phyloP scores from a whole-genome alignment of 2,113 vertebrate species.

The Nerophis ophidion region DNA sequence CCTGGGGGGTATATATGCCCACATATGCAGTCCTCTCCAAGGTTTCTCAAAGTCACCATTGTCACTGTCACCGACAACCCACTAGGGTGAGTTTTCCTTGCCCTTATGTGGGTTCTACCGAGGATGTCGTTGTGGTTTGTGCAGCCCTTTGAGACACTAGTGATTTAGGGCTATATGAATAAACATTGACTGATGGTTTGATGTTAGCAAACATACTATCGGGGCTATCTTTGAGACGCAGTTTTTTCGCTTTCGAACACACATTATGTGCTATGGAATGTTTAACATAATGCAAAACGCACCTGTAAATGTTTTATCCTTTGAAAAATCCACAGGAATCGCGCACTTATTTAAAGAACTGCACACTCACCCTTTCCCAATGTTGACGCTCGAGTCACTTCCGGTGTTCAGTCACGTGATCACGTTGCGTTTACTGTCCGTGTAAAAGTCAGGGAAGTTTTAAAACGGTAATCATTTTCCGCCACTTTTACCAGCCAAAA shows the following conservation, averaged over 20 bases:
- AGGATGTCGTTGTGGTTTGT: too few species aligned
- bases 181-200: too few species aligned
- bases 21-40: too few species aligned
- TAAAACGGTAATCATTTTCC: not conserved
- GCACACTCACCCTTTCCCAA: slow-evolving; percentile 44
- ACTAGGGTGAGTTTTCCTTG: too few species aligned
- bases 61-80: too few species aligned
- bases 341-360: not conserved
- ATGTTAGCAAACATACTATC: slow-evolving; percentile 4
- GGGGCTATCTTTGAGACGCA: slow-evolving; percentile 10
- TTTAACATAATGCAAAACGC: rapidly evolving
- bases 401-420: slow-evolving; percentile 54
- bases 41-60: too few species aligned
- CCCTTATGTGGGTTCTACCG: too few species aligned
- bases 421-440: slow-evolving; percentile 4
- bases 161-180: too few species aligned
- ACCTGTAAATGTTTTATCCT: not conserved
- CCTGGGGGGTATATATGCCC: too few species aligned
- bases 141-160: too few species aligned
- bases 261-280: not conserved
- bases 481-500: not conserved
- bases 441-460: not conserved
- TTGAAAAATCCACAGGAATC: not conserved
- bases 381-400: slow-evolving; percentile 45
- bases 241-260: not conserved